phyloP scores from a whole-genome alignment of 2,888 invertebrate genomes.

The Drosophila aldrichi region DNA sequence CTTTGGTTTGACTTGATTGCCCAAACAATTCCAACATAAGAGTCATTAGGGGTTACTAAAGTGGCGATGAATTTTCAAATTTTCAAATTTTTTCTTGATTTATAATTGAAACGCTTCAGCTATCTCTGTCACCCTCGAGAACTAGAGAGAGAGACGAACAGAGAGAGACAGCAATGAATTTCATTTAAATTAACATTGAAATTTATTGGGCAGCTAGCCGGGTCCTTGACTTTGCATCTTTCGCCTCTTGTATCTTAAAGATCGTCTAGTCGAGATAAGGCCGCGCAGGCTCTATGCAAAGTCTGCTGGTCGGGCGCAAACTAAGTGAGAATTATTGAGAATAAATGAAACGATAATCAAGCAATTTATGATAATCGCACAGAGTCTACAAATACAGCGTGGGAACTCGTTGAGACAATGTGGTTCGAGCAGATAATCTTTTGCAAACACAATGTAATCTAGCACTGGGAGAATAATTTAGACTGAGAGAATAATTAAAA shows the following conservation, averaged over 20 bases:
- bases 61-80: conserved; percentile 85
- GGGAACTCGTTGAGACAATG: conserved; percentile 46
- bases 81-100: conserved; percentile 83
- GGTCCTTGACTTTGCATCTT: conserved; percentile 65
- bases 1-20: conserved; percentile 72
- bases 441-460: neutral
- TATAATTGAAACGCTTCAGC: conserved; percentile 69
- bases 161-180: conserved; percentile 54
- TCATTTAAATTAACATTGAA: conserved; percentile 80
- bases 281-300: conserved; percentile 7
- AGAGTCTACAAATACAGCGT: conserved; percentile 27
- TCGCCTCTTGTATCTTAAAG: conserved; percentile 65
- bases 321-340: conserved; percentile 65
- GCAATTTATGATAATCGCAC: conserved; percentile 51
- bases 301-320: conserved; percentile 57
- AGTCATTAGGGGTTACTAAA: conserved; percentile 85
- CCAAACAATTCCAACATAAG: conserved; percentile 80
- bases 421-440: conserved; percentile 10
- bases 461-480: neutral
- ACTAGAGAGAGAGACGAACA: too few relatives aligned
- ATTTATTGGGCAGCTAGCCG: conserved; percentile 71
- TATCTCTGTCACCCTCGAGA: conserved; percentile 30
- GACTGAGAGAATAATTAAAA: neutral
- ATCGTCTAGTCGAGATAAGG: conserved; percentile 65
- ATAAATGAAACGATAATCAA: conserved; percentile 66